Conservation (phyloP, 2,888 invertebrate species). For the Agonum fuliginosum region DNA sequence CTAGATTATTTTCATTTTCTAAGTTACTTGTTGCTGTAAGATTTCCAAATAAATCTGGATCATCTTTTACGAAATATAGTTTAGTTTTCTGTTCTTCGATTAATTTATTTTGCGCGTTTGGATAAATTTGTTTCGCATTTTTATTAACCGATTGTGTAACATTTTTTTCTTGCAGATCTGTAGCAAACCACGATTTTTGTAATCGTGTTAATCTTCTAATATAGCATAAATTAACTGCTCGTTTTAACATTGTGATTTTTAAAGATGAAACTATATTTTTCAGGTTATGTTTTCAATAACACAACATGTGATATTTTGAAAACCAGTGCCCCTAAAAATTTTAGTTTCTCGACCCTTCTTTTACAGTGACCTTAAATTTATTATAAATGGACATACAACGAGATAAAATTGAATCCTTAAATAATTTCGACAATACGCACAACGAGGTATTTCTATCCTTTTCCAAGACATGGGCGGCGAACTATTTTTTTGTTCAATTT, state of each 20-base stretch:
- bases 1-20: slow-evolving; percentile 65
- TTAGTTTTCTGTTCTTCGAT: slow-evolving; percentile 29
- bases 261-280: not conserved
- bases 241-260: slow-evolving; percentile 39
- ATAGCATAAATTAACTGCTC: slow-evolving; percentile 26
- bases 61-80: slow-evolving; percentile 67
- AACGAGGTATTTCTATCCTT: too few species aligned
- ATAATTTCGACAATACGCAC: too few species aligned
- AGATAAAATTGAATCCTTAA: too few species aligned
- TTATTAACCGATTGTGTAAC: not conserved
- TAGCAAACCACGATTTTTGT: slow-evolving; percentile 5
- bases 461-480: too few species aligned
- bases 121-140: not conserved
- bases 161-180: slow-evolving; percentile 7
- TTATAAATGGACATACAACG: too few species aligned
- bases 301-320: not conserved
- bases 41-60: slow-evolving; percentile 79
- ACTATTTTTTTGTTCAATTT: too few species aligned
- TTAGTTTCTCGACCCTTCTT: too few species aligned
- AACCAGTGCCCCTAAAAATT: not conserved
- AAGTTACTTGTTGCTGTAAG: slow-evolving; percentile 73
- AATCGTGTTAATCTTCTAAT: not conserved
- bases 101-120: slow-evolving; percentile 4
- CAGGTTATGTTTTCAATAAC: slow-evolving; percentile 14
- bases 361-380: too few species aligned